A percentile compares a stretch with the other conserved stretches of the same genome.
These are phyloP conservation scores for Pseudochirops cupreus DNA, from an alignment of 2,797 vertebrate genomes.

Conservation along the genomic window DNA sequence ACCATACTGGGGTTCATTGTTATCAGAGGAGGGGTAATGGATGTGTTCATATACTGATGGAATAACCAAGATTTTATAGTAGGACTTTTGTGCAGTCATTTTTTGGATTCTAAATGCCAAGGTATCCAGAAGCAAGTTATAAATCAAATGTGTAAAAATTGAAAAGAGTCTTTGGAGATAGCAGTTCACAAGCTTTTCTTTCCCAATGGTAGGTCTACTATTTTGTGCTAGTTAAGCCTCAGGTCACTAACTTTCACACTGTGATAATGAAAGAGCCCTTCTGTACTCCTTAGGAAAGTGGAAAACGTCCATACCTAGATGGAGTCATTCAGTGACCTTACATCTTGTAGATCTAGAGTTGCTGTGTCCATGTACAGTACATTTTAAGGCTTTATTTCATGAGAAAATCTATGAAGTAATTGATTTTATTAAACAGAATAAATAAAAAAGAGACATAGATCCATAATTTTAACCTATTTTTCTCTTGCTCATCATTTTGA, in stretches of 20 bases:
- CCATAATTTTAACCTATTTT: neutral
- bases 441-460: neutral
- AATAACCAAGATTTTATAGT: neutral
- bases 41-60: neutral
- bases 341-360: conserved; percentile 23
- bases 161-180: neutral
- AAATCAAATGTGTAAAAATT: neutral
- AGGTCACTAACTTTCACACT: neutral
- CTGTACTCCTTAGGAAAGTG: conserved; percentile 11
- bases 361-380: neutral
- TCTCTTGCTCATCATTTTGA: neutral
- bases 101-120: neutral
- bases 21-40: neutral
- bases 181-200: neutral
- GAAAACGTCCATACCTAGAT: neutral
- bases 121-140: neutral
- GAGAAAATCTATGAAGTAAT: conserved; percentile 1
- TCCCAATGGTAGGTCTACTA: neutral
- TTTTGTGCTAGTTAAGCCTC: conserved; percentile 5
- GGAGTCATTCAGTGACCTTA: neutral
- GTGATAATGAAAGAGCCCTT: neutral
- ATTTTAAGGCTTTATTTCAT: neutral
- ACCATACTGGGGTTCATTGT: neutral
- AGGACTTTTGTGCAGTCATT: neutral
- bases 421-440: neutral